Percentiles rank a stretch among this genome's conserved stretches.
phyloP scores from a whole-genome alignment of 2,797 vertebrate genomes.

The Discoglossus pictus region DNA sequence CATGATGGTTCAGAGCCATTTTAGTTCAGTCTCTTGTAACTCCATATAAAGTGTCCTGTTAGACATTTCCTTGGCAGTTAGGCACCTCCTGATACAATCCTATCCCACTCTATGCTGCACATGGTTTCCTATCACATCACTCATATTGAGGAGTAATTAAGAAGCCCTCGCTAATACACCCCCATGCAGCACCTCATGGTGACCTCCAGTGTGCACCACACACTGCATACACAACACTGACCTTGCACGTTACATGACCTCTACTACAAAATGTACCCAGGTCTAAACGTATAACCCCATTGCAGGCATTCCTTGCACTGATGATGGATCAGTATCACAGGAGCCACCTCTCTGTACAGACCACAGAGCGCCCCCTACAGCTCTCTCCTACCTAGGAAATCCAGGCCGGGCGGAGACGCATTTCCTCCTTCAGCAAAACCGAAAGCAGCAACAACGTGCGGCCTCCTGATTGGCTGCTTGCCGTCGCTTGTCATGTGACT shows the following conservation, averaged over 20 bases:
- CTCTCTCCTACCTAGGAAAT: neutral
- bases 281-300: too few species aligned
- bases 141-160: too few species aligned
- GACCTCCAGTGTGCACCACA: neutral
- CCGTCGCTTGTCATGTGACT: constrained; percentile 8
- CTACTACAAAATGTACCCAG: too few species aligned
- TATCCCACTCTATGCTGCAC: too few species aligned
- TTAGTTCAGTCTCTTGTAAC: too few species aligned
- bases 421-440: neutral
- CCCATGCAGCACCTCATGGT: neutral
- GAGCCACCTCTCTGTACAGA: neutral
- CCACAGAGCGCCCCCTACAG: constrained; percentile 20
- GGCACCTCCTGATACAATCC: too few species aligned
- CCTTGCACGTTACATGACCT: neutral
- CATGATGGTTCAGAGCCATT: too few species aligned
- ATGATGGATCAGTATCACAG: neutral
- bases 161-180: too few species aligned
- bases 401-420: neutral
- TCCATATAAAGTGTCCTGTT: too few species aligned
- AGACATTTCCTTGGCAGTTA: too few species aligned
- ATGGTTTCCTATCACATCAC: too few species aligned
- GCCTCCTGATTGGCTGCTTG: neutral
- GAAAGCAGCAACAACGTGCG: neutral
- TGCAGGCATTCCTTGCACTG: too few species aligned
- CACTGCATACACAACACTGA: neutral